Percentiles rank a stretch among this genome's conserved stretches.
These are phyloP conservation scores for Xerus inauris DNA, from an alignment of 2,113 vertebrate genomes.

Conservation along the genomic window DNA sequence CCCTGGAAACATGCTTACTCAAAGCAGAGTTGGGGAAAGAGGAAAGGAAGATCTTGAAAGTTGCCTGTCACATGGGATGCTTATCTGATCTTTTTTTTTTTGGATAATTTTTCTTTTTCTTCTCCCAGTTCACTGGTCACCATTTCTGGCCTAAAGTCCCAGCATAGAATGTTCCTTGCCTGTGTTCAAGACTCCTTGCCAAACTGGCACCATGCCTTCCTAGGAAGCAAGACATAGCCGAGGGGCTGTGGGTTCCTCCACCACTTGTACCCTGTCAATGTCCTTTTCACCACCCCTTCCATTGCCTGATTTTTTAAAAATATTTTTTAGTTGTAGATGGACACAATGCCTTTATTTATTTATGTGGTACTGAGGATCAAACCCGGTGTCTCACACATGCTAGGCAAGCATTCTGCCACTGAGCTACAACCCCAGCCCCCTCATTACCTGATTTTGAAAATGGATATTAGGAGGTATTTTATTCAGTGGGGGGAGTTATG, in stretches of 20 bases:
- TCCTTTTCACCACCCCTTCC: neutral
- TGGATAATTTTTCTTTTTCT: neutral
- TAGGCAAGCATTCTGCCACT: no score
- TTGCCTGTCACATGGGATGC: neutral
- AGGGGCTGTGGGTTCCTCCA: neutral
- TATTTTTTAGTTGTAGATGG: no score
- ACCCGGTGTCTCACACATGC: no score
- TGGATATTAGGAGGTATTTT: neutral
- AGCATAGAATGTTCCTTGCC: slow-evolving; percentile 45
- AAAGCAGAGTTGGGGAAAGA: neutral
- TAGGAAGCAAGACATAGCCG: neutral
- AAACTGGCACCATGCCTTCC: neutral
- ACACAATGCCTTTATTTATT: no score
- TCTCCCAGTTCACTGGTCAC: slow-evolving; percentile 37
- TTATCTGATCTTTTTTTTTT: slow-evolving; percentile 24
- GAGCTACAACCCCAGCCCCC: neutral
- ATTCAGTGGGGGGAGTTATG: neutral
- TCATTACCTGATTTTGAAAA: neutral
- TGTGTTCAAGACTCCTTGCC: neutral
- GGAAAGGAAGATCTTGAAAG: neutral
- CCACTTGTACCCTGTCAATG: neutral
- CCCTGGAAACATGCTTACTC: neutral
- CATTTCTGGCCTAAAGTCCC: slow-evolving; percentile 16
- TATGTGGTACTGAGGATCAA: no score
- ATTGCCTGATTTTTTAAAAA: neutral